These are phyloP conservation scores for Misgurnus mizolepis DNA, from an alignment of 2,113 vertebrate species.

Conservation along the genomic window DNA sequence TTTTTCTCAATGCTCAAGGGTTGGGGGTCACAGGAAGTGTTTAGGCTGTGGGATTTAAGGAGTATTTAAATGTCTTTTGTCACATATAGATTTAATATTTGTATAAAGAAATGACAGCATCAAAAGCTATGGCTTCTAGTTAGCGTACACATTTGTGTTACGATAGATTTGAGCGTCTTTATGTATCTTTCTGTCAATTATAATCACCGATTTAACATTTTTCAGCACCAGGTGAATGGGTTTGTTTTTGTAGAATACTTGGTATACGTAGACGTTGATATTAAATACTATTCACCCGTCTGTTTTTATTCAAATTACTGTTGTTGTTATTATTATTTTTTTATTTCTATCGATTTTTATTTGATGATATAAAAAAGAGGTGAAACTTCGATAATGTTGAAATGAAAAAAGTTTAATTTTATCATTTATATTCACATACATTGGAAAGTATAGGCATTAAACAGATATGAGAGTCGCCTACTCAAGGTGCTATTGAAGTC, in stretches of 20 bases:
- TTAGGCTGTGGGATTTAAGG: constrained; percentile 32
- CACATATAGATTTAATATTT: constrained; percentile 71
- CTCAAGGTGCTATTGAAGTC: constrained; percentile 79
- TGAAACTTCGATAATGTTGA: constrained; percentile 46
- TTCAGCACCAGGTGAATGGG: constrained; percentile 50
- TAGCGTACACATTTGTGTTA: constrained; percentile 66
- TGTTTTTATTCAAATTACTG: constrained; percentile 60
- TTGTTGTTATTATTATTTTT: constrained; percentile 61
- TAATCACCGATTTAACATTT: constrained; percentile 62
- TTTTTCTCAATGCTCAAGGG: constrained; percentile 51
- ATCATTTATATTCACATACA: constrained; percentile 52
- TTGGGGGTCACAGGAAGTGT: constrained; percentile 57
- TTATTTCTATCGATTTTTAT: constrained; percentile 55
- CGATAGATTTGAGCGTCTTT: constrained; percentile 56
- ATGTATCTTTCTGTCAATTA: constrained; percentile 44
- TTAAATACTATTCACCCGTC: constrained; percentile 60
- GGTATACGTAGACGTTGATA: constrained; percentile 64
- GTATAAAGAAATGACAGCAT: constrained; percentile 64
- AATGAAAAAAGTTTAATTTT: constrained; percentile 44
- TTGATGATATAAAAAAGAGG: constrained; percentile 4
- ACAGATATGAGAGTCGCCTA: constrained; percentile 28
- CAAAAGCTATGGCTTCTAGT: constrained; percentile 57
- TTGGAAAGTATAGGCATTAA: constrained; percentile 31
- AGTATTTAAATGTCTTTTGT: constrained; percentile 76
- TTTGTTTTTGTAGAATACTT: constrained; percentile 63